Evolutionary conservation across 2,797 vertebrate species (phyloP), one percentile per base, ranked within the genome.

Genomic region (Botia kubotai): DNA sequence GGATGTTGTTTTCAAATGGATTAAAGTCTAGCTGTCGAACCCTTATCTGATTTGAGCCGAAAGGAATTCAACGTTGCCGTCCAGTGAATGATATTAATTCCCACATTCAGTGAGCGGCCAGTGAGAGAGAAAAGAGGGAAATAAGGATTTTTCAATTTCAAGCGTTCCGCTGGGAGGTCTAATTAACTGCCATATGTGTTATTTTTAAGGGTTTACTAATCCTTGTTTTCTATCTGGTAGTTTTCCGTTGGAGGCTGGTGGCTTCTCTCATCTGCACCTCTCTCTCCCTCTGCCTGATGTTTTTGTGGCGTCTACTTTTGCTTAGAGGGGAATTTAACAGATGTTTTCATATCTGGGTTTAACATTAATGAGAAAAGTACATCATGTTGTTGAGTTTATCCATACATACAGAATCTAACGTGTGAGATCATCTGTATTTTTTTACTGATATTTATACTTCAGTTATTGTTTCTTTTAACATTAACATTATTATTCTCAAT

Each of bases 141-240:
- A 87, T 86, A 77, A 66, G 83, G 82, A 85, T 88, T 89, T 82
- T 91, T 92, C 90, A 91, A 92, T 93, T 93, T 90, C 83, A 90
- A 91, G 88, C 81, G 90, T 88, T 93, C 82, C 66, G 87, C 90
- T 90, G 91, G 90, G 90, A 87, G 87, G 84, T 89, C 89, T 93
- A 94, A 94, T 95, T 94, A 94, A 93, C 93, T 92, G 85, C 88
- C 85, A 90, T 90, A 90, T 91, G 92, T 91, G 88, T 90, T 92
- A 89, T 90, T 93, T 93, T 90, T 89, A 91, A 93, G 90, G 93
- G 91, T 89, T 84, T 70, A 76, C 85, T 93, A 94, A 94, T 94
- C 92, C 92, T 79, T 79, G 77, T 87, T 78, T 79, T 79, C 87
- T 92, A 89, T 89, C 88, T 90, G 89, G 89, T 84, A 84, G 77